These are phyloP conservation scores for Zygogramma bicolorata DNA, from an alignment of 2,888 invertebrate genomes.

Conservation along the genomic window DNA sequence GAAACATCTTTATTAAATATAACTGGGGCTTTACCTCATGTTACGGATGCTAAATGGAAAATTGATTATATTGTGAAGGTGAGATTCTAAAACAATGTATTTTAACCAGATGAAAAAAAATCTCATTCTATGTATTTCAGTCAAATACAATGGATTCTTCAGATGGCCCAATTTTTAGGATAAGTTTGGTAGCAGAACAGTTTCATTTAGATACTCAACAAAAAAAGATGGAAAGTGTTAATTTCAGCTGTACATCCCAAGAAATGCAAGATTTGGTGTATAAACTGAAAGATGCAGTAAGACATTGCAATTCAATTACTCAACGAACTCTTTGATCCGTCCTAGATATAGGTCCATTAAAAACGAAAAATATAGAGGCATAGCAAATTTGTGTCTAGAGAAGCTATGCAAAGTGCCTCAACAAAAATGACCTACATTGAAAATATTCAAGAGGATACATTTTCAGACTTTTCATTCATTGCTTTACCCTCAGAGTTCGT, in stretches of 20 bases:
- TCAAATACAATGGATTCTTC: constrained; percentile 58
- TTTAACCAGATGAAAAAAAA: not conserved
- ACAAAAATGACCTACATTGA: too few relatives aligned
- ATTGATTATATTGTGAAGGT: constrained; percentile 69
- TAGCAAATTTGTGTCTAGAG: too few relatives aligned
- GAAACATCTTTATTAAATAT: constrained; percentile 60
- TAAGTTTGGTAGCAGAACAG: constrained; percentile 58
- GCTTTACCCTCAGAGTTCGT: too few relatives aligned
- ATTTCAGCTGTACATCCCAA: constrained; percentile 74
- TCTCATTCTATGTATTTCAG: constrained; percentile 59
- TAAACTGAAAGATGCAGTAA: constrained; percentile 74
- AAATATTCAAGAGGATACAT: too few relatives aligned
- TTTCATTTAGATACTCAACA: constrained; percentile 63
- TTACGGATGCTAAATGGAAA: constrained; percentile 73
- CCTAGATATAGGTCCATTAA: too few relatives aligned
- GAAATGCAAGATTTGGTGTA: constrained; percentile 77
- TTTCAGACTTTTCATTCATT: too few relatives aligned
- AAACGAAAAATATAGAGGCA: too few relatives aligned
- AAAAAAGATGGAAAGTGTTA: constrained; percentile 66
- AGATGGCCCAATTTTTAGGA: constrained; percentile 63
- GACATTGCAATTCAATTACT: constrained; percentile 71
- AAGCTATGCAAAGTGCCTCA: too few relatives aligned
- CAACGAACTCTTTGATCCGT: constrained; percentile 26
- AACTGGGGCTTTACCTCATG: constrained; percentile 67
- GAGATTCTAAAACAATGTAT: not conserved